These are phyloP conservation scores for Protobothrops mucrosquamatus DNA, from an alignment of 2,113 vertebrate species.

Conservation along the genomic window DNA sequence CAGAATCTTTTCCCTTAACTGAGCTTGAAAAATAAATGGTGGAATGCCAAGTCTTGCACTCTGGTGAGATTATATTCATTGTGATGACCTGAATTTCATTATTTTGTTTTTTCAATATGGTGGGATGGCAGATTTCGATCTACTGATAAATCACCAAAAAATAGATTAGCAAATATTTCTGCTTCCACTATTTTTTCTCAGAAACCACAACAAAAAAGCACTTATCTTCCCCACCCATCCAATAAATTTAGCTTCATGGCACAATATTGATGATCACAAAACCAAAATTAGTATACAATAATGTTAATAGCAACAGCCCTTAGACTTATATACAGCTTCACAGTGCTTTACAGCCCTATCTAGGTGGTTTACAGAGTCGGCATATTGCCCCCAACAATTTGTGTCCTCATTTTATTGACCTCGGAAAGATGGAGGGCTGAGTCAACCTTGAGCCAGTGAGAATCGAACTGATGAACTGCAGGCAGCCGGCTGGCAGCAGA, in stretches of 20 bases:
- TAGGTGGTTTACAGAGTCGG: too few relatives aligned
- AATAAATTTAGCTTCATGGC: neutral
- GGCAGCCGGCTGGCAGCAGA: too few relatives aligned
- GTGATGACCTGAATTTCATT: neutral
- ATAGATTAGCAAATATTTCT: neutral
- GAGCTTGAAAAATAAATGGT: neutral
- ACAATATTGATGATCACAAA: neutral
- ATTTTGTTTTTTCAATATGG: neutral
- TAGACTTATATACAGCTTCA: too few relatives aligned
- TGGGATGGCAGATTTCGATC: neutral
- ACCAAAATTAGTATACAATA: neutral
- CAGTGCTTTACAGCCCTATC: too few relatives aligned
- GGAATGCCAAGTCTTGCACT: neutral
- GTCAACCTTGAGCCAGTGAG: too few relatives aligned
- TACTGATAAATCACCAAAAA: neutral
- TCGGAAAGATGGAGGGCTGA: too few relatives aligned
- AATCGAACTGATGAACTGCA: too few relatives aligned
- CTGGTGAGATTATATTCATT: neutral
- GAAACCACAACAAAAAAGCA: neutral
- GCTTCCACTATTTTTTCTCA: neutral
- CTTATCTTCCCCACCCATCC: neutral
- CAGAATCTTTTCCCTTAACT: conserved; percentile 15
- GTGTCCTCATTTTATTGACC: too few relatives aligned
- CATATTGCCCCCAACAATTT: too few relatives aligned
- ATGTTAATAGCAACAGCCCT: neutral